Evolutionary conservation across 2,797 vertebrate genomes (phyloP).

Genomic region (Trachops cirrhosus): DNA sequence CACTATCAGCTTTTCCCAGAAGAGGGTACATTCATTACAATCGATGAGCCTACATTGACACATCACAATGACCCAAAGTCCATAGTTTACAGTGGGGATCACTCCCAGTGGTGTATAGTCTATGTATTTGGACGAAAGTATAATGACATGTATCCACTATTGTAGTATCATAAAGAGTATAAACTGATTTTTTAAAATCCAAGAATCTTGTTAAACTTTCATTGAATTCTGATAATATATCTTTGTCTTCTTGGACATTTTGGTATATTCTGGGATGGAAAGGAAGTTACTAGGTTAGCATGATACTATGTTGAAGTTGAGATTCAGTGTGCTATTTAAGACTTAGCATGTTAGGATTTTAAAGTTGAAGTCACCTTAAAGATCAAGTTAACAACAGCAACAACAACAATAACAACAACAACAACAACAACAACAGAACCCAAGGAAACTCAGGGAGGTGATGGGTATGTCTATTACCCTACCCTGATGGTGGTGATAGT

Average conservation of each 20-base stretch:
- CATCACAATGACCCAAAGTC: background rate
- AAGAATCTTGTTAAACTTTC: background rate
- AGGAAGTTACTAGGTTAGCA: background rate
- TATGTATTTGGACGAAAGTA: background rate
- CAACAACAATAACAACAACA: background rate
- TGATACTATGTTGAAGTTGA: background rate
- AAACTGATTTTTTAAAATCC: background rate
- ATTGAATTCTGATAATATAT: background rate
- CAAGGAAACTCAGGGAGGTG: background rate
- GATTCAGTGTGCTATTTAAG: background rate
- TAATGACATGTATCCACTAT: background rate
- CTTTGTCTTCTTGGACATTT: background rate
- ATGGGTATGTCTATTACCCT: background rate
- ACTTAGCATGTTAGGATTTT: constrained; percentile 1
- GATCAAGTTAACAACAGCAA: background rate
- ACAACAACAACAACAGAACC: background rate
- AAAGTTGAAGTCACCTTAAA: background rate
- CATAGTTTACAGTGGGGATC: background rate
- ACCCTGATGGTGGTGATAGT: background rate
- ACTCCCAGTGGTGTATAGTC: background rate
- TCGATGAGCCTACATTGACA: background rate
- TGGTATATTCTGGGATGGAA: background rate
- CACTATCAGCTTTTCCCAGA: background rate
- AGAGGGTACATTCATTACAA: background rate
- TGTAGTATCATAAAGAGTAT: background rate